phyloP scores from a whole-genome alignment of 2,797 vertebrate species.

The Neosilurus hyrtlii region DNA sequence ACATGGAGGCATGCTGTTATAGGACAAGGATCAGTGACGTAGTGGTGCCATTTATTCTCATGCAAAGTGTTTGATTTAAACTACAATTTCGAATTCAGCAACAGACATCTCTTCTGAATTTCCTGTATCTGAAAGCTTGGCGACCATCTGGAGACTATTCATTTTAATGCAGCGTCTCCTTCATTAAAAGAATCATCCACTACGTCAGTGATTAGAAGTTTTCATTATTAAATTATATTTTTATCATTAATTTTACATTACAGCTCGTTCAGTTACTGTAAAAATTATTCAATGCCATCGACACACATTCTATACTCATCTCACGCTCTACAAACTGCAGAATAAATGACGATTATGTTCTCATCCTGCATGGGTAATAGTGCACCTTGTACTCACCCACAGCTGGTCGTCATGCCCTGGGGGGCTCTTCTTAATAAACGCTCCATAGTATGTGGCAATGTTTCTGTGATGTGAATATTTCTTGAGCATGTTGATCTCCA shows the following conservation, averaged over 20 bases:
- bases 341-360: neutral
- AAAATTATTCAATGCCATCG: neutral
- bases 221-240: neutral
- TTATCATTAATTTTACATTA: neutral
- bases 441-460: constrained; percentile 89
- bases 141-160: neutral
- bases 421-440: constrained; percentile 88
- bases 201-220: neutral
- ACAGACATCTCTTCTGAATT: neutral
- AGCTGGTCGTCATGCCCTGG: constrained; percentile 89
- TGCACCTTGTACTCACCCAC: constrained; percentile 74
- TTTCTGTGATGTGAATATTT: constrained; percentile 90
- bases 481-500: constrained; percentile 92
- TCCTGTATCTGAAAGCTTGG: neutral
- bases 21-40: neutral
- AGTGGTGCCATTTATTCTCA: neutral
- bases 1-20: neutral
- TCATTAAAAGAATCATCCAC: neutral
- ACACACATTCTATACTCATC: neutral
- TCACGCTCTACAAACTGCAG: neutral
- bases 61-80: neutral
- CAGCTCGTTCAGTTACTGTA: no score
- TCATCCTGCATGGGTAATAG: no score
- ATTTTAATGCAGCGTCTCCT: neutral
- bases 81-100: neutral